phyloP scores from a whole-genome alignment of 2,797 vertebrate genomes.

The Aselliscus stoliczkanus region DNA sequence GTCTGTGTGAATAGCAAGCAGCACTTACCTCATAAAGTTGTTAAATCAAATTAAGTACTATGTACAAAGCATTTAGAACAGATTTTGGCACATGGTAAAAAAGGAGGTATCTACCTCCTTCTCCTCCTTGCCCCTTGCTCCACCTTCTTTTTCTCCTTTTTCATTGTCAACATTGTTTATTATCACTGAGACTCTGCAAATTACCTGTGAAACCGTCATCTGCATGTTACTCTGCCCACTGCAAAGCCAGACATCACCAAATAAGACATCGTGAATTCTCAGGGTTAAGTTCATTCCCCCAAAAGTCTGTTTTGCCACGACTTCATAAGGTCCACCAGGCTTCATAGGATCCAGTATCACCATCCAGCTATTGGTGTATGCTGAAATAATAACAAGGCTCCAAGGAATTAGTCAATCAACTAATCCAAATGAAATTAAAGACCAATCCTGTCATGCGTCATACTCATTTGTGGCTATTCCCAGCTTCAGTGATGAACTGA shows the following conservation, averaged over 20 bases:
- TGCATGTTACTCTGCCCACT: slow-evolving; percentile 96
- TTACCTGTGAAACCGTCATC: slow-evolving; percentile 88
- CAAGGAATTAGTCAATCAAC: not conserved
- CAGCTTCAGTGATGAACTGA: not conserved
- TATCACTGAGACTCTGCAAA: not conserved
- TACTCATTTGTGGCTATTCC: not conserved
- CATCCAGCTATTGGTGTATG: slow-evolving; percentile 82
- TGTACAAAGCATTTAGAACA: not conserved
- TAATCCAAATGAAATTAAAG: not conserved
- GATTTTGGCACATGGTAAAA: not conserved
- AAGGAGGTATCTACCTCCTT: not conserved
- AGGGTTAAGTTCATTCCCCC: not conserved
- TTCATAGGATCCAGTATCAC: slow-evolving; percentile 84
- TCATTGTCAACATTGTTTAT: not conserved
- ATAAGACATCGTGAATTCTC: slow-evolving; percentile 86
- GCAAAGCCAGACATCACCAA: slow-evolving; percentile 95
- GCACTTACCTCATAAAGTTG: not conserved
- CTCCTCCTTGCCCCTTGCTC: not conserved
- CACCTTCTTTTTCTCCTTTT: not conserved
- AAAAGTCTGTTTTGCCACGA: slow-evolving; percentile 75
- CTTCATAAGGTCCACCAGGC: slow-evolving; percentile 86
- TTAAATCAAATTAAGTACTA: slow-evolving; percentile 12
- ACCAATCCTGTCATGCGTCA: not conserved
- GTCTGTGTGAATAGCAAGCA: not conserved
- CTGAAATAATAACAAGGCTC: slow-evolving; percentile 54